Evolutionary conservation across 2,113 vertebrate species (phyloP).

Genomic region (Penelope pileata): DNA sequence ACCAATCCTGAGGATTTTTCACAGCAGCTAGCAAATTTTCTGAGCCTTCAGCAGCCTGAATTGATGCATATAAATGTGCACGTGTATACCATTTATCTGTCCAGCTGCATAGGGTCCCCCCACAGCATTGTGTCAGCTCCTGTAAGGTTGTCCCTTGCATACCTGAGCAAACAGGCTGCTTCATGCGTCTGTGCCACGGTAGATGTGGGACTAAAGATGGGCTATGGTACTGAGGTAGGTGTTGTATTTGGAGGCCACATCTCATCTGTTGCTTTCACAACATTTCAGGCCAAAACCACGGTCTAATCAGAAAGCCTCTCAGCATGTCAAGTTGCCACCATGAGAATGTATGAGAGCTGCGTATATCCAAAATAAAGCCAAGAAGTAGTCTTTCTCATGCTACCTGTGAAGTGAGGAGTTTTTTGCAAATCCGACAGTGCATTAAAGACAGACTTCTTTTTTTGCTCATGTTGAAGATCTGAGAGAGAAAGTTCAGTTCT

Average conservation of each 20-base stretch:
- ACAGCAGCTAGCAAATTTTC: neutral
- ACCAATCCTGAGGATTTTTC: neutral
- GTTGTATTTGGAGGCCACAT: neutral
- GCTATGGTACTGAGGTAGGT: neutral
- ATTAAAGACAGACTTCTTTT: neutral
- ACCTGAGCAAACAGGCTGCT: neutral
- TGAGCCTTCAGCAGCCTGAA: neutral
- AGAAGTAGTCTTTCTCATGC: neutral
- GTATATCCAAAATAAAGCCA: neutral
- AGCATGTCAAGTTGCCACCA: neutral
- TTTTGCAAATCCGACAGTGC: neutral
- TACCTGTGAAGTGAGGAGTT: neutral
- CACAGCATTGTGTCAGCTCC: neutral
- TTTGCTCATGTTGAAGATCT: neutral
- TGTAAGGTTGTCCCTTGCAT: neutral
- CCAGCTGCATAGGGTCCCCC: neutral
- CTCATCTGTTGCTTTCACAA: neutral
- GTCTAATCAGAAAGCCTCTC: neutral
- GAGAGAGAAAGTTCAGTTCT: neutral
- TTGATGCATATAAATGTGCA: neutral
- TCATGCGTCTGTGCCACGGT: fast-evolving
- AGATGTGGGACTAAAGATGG: neutral
- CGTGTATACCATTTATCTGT: neutral
- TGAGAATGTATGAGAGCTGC: neutral
- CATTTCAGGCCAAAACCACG: neutral